These are phyloP conservation scores for Pygoscelis adeliae DNA, from an alignment of 2,113 vertebrate genomes.

Conservation along the genomic window DNA sequence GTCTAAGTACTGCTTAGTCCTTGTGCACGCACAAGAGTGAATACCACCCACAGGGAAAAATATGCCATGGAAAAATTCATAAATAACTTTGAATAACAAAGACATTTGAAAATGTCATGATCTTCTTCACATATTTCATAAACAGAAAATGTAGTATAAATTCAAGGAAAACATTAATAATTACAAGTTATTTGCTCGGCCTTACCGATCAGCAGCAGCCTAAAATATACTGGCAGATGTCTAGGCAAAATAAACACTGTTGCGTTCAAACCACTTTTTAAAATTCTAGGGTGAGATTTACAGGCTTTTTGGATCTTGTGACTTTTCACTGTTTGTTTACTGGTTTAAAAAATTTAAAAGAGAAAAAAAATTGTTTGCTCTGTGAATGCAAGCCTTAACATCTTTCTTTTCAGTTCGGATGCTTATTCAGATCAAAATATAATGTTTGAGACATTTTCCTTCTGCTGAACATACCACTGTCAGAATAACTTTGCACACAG, in stretches of 20 bases:
- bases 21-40: conserved; percentile 5
- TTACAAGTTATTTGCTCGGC: conserved; percentile 51
- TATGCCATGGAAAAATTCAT: conserved; percentile 25
- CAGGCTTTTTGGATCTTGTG: background rate
- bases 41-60: conserved; percentile 53
- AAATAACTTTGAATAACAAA: conserved; percentile 52
- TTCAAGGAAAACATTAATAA: conserved; percentile 59
- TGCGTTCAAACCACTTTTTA: background rate
- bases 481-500: conserved; percentile 53
- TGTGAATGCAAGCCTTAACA: background rate
- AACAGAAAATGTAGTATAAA: conserved; percentile 35
- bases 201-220: conserved; percentile 1
- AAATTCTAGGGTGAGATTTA: conserved; percentile 29
- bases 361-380: background rate
- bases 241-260: conserved; percentile 45
- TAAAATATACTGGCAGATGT: conserved; percentile 43
- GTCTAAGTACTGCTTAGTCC: conserved; percentile 8
- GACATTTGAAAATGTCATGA: conserved; percentile 53
- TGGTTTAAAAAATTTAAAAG: background rate
- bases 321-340: conserved; percentile 16
- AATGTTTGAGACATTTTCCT: conserved; percentile 50
- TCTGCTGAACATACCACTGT: conserved; percentile 61
- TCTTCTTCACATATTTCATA: conserved; percentile 48
- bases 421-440: conserved; percentile 46
- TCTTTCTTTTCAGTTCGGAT: conserved; percentile 16